Percentiles rank a stretch among this genome's conserved stretches.
Conservation (phyloP, 2,113 vertebrate genomes). For the Notarius lentiginosus region DNA sequence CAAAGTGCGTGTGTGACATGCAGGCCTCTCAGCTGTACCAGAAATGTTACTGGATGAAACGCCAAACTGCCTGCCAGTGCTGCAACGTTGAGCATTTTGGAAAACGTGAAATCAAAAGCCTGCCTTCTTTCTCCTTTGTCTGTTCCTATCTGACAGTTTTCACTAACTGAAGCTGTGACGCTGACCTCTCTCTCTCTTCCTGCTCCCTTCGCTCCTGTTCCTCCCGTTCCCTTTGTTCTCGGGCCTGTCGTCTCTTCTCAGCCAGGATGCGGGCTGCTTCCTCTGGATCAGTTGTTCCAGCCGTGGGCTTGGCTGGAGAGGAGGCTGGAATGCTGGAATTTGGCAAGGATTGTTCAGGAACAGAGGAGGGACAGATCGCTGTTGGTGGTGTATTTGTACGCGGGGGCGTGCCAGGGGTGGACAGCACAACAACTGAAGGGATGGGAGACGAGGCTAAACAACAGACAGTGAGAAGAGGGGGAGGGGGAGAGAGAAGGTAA, state of each 20-base stretch:
- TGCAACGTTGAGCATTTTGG: not conserved
- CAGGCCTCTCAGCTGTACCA: not conserved
- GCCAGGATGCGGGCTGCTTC: conserved; percentile 87
- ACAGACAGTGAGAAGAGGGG: not conserved
- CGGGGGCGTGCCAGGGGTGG: conserved; percentile 49
- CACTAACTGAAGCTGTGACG: not conserved
- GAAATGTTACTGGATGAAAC: not conserved
- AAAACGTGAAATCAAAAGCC: not conserved
- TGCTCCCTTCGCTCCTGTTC: conserved; percentile 84
- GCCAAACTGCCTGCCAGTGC: not conserved
- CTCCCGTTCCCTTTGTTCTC: conserved; percentile 89
- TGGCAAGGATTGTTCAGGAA: conserved; percentile 25
- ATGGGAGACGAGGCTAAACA: conserved; percentile 51
- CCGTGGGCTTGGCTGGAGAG: conserved; percentile 77
- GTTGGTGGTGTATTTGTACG: conserved; percentile 48
- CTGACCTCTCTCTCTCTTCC: conserved; percentile 86
- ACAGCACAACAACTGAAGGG: conserved; percentile 56
- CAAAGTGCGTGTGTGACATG: not conserved
- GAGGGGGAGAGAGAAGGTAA: not conserved
- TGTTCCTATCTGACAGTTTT: not conserved
- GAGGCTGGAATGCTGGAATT: conserved; percentile 50
- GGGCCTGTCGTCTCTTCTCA: conserved; percentile 87
- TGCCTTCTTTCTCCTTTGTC: not conserved
- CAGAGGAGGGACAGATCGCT: conserved; percentile 35
- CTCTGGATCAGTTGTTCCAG: conserved; percentile 87